Evolutionary conservation across 2,888 invertebrate genomes (phyloP).

Genomic region (Drosophila picticornis): DNA sequence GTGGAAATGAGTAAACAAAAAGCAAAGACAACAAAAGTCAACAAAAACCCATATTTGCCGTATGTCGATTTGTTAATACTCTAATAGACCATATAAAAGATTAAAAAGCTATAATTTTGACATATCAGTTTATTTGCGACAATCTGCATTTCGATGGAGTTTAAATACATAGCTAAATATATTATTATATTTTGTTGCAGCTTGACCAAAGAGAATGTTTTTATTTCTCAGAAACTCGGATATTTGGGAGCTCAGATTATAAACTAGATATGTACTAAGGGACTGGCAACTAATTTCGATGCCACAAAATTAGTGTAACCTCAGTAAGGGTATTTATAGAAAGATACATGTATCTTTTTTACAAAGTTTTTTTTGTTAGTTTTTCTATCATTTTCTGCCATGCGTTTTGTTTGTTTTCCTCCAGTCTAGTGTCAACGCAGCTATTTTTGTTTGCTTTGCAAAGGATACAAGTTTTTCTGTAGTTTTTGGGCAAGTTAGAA

Average conservation of each 20-base stretch:
- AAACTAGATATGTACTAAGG: neutral
- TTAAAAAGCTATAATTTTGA: neutral
- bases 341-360: constrained; percentile 13
- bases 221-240: neutral
- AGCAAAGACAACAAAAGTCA: constrained; percentile 20
- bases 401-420: constrained; percentile 53
- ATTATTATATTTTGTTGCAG: neutral
- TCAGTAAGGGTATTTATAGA: neutral
- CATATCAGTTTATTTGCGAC: neutral
- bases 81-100: neutral
- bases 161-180: neutral
- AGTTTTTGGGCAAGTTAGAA: neutral
- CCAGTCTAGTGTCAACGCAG: constrained; percentile 64
- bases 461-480: constrained; percentile 30
- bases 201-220: neutral
- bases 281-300: neutral
- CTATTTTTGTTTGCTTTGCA: constrained; percentile 54
- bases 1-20: constrained; percentile 64
- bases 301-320: neutral
- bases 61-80: neutral
- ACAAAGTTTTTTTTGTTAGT: constrained; percentile 43
- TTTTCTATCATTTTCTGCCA: constrained; percentile 50
- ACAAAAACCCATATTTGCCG: neutral
- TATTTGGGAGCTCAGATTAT: too few relatives aligned
- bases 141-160: neutral